phyloP scores from a whole-genome alignment of 2,888 invertebrate species.

The Tetragonisca angustula region DNA sequence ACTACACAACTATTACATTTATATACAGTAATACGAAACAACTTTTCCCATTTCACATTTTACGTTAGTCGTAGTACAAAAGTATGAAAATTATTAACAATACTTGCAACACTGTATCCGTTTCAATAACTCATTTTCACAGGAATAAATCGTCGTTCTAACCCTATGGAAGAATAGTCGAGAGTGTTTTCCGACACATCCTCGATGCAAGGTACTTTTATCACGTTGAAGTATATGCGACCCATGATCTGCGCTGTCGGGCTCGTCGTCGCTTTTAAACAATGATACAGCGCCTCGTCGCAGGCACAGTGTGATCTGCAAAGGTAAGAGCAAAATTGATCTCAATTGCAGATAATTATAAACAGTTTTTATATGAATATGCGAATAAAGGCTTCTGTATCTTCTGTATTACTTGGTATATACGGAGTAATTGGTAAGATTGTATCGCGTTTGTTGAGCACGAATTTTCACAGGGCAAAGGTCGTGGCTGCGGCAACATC shows the following conservation, averaged over 20 bases:
- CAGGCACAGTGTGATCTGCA: constrained; percentile 93
- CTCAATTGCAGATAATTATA: too few species aligned
- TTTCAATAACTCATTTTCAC: constrained; percentile 63
- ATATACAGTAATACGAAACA: constrained; percentile 27
- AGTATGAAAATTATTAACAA: constrained; percentile 20
- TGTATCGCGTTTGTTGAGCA: constrained; percentile 90
- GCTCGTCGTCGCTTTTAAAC: constrained; percentile 90
- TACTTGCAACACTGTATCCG: neutral
- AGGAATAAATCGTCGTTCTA: constrained; percentile 67
- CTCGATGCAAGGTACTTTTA: constrained; percentile 90
- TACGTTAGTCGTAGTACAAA: constrained; percentile 17
- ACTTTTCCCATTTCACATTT: neutral
- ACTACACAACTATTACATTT: constrained; percentile 20
- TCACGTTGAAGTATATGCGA: constrained; percentile 93
- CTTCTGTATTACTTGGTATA: constrained; percentile 89
- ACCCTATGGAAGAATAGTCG: constrained; percentile 33
- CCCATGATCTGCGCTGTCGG: constrained; percentile 91
- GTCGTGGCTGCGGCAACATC: constrained; percentile 95
- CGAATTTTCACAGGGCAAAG: constrained; percentile 93
- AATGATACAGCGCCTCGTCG: constrained; percentile 92
- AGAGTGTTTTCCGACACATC: constrained; percentile 81
- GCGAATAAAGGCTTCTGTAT: neutral
- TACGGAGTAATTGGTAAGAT: constrained; percentile 92
- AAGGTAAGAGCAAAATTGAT: constrained; percentile 8
- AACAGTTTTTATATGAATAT: neutral